Conservation (phyloP, 2,888 invertebrate species). For the Volucella inflata region DNA sequence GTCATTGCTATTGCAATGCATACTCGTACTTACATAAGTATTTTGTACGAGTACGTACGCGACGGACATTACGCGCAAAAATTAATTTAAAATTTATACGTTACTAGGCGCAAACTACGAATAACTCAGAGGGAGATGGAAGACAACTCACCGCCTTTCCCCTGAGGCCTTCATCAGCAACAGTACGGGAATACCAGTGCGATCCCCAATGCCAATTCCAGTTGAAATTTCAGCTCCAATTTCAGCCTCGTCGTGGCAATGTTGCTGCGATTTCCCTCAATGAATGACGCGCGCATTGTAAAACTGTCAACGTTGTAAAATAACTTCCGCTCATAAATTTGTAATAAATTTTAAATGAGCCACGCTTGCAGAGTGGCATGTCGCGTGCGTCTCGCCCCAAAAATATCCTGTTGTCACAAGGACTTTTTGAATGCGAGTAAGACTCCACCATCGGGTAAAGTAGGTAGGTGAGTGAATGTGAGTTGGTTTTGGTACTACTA, state of each 20-base stretch:
- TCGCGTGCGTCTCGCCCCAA: conserved; percentile 22
- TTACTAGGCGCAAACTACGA: conserved; percentile 27
- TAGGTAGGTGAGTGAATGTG: conserved; percentile 5
- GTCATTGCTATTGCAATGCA: conserved; percentile 29
- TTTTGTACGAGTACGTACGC: conserved; percentile 5
- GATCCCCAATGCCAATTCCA: too few relatives aligned
- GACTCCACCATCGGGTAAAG: conserved; percentile 1
- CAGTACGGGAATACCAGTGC: too few relatives aligned
- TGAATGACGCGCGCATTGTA: conserved; percentile 71
- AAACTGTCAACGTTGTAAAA: conserved; percentile 74
- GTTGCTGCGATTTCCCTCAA: conserved; percentile 58
- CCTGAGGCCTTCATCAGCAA: conserved; percentile 7
- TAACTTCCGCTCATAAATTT: conserved; percentile 75
- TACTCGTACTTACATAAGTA: too few relatives aligned
- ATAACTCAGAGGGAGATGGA: background rate
- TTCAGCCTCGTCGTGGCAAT: background rate
- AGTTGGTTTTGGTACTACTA: background rate
- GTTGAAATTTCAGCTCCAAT: too few relatives aligned
- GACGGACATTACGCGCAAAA: conserved; percentile 51
- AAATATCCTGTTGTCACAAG: conserved; percentile 21
- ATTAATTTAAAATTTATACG: conserved; percentile 71
- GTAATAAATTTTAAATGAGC: conserved; percentile 75
- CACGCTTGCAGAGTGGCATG: conserved; percentile 48
- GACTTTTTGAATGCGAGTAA: background rate
- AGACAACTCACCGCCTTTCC: background rate